Percentiles rank a stretch among this genome's conserved stretches.
Evolutionary conservation across 2,113 vertebrate species (phyloP).

Genomic region (Ceratotherium simum): DNA sequence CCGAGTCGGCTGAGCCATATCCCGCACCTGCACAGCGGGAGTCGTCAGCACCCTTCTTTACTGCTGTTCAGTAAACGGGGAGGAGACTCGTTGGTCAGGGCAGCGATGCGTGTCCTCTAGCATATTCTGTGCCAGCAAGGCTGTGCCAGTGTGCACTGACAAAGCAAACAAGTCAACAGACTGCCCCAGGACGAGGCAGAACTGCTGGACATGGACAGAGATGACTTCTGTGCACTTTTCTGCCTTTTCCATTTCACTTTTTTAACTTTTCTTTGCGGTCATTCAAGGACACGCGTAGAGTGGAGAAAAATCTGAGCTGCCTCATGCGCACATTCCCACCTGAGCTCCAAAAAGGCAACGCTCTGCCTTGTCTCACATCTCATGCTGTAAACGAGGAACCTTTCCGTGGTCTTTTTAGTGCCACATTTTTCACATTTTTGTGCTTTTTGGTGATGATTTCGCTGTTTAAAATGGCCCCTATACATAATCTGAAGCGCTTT

Average conservation of each 20-base stretch:
- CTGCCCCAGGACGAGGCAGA: rapidly evolving
- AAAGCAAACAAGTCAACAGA: background rate
- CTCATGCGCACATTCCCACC: rapidly evolving
- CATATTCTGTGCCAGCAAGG: rapidly evolving
- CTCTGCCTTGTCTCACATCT: background rate
- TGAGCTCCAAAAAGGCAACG: rapidly evolving
- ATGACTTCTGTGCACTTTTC: background rate
- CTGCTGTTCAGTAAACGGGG: background rate
- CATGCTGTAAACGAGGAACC: background rate
- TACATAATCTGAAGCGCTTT: background rate
- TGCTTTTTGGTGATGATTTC: background rate
- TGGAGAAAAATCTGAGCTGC: no score
- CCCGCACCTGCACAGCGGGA: background rate
- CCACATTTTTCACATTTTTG: background rate
- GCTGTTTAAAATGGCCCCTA: background rate
- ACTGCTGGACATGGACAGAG: no score
- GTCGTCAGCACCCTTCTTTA: background rate
- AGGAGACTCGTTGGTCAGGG: rapidly evolving
- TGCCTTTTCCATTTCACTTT: background rate
- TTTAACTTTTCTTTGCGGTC: background rate
- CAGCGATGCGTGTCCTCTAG: background rate
- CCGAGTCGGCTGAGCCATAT: background rate
- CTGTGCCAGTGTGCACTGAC: no score
- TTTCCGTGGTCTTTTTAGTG: background rate
- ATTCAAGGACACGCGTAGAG: rapidly evolving